phyloP scores from a whole-genome alignment of 2,888 invertebrate species.

The Drosophila robusta region DNA sequence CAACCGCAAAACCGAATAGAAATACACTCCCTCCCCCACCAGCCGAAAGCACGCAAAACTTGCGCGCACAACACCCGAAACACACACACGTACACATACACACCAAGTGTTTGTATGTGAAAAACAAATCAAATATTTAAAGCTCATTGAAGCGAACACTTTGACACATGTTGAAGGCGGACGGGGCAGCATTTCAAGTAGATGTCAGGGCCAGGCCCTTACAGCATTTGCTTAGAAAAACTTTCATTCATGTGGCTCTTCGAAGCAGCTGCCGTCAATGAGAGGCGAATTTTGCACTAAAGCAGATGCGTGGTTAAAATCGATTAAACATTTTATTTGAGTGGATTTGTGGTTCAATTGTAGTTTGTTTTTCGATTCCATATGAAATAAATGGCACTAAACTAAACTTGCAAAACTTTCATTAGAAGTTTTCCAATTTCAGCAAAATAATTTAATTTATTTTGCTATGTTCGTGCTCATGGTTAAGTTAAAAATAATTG shows the following conservation, averaged over 20 bases:
- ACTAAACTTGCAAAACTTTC: neutral
- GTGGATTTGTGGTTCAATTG: conserved; percentile 12
- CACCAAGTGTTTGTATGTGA: too few relatives aligned
- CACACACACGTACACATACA: too few relatives aligned
- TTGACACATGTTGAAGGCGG: conserved; percentile 72
- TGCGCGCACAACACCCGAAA: conserved; percentile 30
- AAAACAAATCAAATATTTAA: conserved; percentile 81
- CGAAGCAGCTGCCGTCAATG: conserved; percentile 14
- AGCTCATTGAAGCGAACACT: conserved; percentile 78
- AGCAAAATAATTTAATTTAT: neutral
- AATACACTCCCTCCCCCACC: conserved; percentile 34
- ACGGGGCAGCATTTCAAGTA: conserved; percentile 46
- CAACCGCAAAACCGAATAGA: conserved; percentile 67
- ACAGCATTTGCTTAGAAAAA: conserved; percentile 50
- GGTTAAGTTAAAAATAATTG: neutral
- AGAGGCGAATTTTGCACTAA: neutral
- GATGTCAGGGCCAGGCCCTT: conserved; percentile 43
- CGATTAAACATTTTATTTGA: conserved; percentile 38
- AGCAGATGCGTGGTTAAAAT: conserved; percentile 27
- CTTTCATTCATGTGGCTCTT: conserved; percentile 58
- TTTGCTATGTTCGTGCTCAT: neutral
- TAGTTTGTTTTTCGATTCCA: neutral
- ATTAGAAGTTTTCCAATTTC: neutral
- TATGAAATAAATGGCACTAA: neutral
- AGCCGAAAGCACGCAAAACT: conserved; percentile 34